These are phyloP conservation scores for Otus sunia DNA, from an alignment of 2,113 vertebrate genomes.

Conservation along the genomic window DNA sequence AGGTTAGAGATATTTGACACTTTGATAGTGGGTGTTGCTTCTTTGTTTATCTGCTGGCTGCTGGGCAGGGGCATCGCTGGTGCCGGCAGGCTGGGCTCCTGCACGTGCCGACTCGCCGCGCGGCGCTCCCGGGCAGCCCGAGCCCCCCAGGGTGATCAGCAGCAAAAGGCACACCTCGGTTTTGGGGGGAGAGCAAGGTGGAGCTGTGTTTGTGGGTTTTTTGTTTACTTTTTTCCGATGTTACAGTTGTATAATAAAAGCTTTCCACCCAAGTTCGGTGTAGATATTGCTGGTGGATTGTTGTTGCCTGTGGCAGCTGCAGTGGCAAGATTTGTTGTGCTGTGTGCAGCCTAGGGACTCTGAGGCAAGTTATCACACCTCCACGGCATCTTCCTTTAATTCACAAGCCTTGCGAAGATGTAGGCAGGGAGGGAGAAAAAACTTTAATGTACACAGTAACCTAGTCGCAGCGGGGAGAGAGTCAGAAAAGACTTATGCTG, in stretches of 20 bases:
- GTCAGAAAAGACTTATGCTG: neutral
- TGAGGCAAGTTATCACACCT: slow-evolving; percentile 18
- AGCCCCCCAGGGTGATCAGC: neutral
- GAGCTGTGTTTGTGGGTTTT: neutral
- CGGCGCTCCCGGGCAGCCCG: neutral
- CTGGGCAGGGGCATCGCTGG: neutral
- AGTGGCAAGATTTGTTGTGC: slow-evolving; percentile 26
- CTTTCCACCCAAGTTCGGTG: neutral
- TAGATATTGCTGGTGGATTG: slow-evolving; percentile 50
- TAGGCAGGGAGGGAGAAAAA: neutral
- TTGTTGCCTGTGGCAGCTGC: slow-evolving; percentile 30
- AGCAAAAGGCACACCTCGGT: neutral
- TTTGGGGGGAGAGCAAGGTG: neutral
- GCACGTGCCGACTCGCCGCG: fast-evolving
- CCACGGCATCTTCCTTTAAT: neutral
- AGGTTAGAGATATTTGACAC: slow-evolving; percentile 16
- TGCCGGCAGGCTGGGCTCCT: neutral
- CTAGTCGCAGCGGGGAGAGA: neutral
- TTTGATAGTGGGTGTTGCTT: neutral
- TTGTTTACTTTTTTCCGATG: neutral
- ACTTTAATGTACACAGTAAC: neutral
- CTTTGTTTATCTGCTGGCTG: slow-evolving; percentile 5
- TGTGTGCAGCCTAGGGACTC: slow-evolving; percentile 12
- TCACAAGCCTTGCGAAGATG: neutral
- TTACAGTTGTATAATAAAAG: slow-evolving; percentile 45